These are phyloP conservation scores for Rhopalosiphum padi DNA, from an alignment of 1,140 invertebrate genomes.

Conservation along the genomic window DNA sequence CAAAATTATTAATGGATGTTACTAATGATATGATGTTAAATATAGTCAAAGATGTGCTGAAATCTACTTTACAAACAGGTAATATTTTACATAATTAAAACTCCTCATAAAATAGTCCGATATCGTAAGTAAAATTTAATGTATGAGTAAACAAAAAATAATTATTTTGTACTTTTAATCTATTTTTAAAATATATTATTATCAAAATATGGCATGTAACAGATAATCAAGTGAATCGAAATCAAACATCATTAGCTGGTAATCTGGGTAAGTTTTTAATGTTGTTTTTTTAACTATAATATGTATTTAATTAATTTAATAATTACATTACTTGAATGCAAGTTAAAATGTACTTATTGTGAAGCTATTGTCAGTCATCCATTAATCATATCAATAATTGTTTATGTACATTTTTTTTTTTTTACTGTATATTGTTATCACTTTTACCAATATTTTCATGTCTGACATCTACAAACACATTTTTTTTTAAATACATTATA, in stretches of 20 bases:
- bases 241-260: slow-evolving; percentile 54
- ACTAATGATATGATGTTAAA: slow-evolving; percentile 86
- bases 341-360: neutral
- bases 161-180: slow-evolving; percentile 20
- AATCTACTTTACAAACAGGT: slow-evolving; percentile 73
- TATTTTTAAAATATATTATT: slow-evolving; percentile 29
- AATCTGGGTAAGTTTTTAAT: slow-evolving; percentile 49
- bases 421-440: neutral
- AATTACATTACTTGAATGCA: neutral
- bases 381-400: neutral
- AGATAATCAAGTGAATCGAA: slow-evolving; percentile 51
- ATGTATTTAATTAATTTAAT: neutral
- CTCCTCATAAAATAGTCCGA: neutral
- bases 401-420: neutral
- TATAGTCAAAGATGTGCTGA: slow-evolving; percentile 79
- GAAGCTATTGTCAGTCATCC: neutral
- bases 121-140: slow-evolving; percentile 28
- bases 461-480: neutral
- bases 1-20: slow-evolving; percentile 91
- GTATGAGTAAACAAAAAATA: neutral
- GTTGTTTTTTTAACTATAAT: neutral
- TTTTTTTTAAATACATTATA: neutral
- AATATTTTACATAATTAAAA: slow-evolving; percentile 61
- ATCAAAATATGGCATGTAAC: slow-evolving; percentile 54
- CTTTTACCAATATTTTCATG: too few species aligned